Base-by-base conservation (phyloP, 2,888 invertebrate genomes). In the Caenorhabditis sp. region DNA sequence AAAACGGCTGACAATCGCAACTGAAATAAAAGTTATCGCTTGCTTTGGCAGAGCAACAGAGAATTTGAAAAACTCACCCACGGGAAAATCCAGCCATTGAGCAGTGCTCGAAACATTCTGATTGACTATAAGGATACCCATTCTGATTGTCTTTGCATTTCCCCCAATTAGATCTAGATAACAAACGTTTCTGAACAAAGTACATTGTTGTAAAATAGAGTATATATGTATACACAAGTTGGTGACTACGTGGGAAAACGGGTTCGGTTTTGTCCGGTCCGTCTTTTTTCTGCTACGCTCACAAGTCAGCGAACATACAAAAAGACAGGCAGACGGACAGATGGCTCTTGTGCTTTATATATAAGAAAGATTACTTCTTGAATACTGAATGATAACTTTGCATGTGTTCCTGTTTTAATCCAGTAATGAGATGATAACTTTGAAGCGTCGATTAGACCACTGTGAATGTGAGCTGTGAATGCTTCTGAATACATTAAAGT, bases 161-260 rank as follows among this genome's bases (percentile, higher is more conserved):
- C 13, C 79, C 79, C 78, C 81, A 79, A 26, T 79, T 55, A 24
- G 61, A 43, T 24, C 32, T 32, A 20, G 66, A 53, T 1, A 80
- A 27, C 11, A 56, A 63, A 4, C 58, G 15, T 63, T 78, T 61
- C 80, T 80, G 43, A 32, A 68, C 58, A 27, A 15, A n/a, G n/a
- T n/a, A n/a, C n/a, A n/a, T n/a, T n/a, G n/a, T n/a, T n/a, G n/a
- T 35, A 35, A 50, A 24, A 13, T 27, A 24, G 20, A 32, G 13
- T 30, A 37, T 8, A 24, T 24, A 50, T 20, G n/a, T n/a, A n/a
- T n/a, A n/a, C n/a, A n/a, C n/a, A n/a, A n/a, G n/a, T n/a, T n/a
- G n/a, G n/a, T n/a, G n/a, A n/a, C n/a, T n/a, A n/a, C n/a, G n/a
- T n/a, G n/a, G n/a, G n/a, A n/a, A n/a, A n/a, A n/a, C n/a, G n/a